Base-by-base conservation (phyloP, 1,140 invertebrate genomes). In the Trinorchestia longiramus region DNA sequence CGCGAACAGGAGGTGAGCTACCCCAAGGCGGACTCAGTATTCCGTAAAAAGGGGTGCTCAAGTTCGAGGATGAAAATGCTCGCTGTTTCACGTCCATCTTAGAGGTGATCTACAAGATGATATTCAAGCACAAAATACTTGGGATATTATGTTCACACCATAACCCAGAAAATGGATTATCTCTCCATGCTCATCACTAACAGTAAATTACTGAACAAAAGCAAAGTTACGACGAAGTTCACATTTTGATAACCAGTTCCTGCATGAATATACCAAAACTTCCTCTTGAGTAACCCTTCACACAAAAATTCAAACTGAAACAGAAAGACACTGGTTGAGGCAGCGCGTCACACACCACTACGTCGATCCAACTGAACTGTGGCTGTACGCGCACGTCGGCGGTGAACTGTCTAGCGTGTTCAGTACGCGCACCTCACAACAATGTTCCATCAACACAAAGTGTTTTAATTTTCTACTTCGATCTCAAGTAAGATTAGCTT, bases 211-310 rank as follows among this genome's bases (percentile, higher is more conserved):
- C 3, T 17, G 11, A 90, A 90, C 88, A 15, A 43, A 41, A 90
- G 8, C 23, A 36, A 42, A 43, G 28, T 42, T 90, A 0, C 88
- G 17, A 90, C 17, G 3, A 41, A 90, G 41, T 42, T 42, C n/a
- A 90, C 88, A 90, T 41, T 41, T 19, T 42, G 88, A 41, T 15
- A 90, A 17, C n/a, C 41, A 90, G 88, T 43, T 90, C 62, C 36
- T 36, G 36, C 8, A 77, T 3, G 28, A 77, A 1, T 3, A 77
- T 77, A 36, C 36, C 62, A 36, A 77, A 77, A 77, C 88, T 90
- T 90, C 88, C 88, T 90, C 88, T 90, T 90, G 88, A 90, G 88
- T 90, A 90, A 90, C 88, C 88, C 88, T 90, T 90, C 88, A 90
- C 88, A 42, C 41, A 42, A 90, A 90, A 28, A 90, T 90, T 90